Evolutionary conservation across 2,888 invertebrate species (phyloP).

Genomic region (Molorchus minor): DNA sequence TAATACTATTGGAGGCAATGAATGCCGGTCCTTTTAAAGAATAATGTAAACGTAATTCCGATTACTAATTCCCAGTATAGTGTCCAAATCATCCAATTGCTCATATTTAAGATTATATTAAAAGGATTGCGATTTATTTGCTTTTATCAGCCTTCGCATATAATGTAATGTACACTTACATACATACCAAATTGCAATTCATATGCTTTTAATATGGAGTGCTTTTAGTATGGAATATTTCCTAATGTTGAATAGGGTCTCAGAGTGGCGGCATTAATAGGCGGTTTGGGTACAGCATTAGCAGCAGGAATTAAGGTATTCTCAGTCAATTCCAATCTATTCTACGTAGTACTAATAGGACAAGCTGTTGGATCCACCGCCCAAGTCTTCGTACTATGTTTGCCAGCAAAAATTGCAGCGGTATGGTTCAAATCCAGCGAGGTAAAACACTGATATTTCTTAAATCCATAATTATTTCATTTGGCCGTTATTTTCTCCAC

Average conservation of each 20-base stretch:
- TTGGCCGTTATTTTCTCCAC: conserved; percentile 15
- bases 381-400: conserved; percentile 89
- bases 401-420: conserved; percentile 91
- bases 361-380: conserved; percentile 86
- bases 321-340: conserved; percentile 81
- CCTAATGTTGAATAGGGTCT: conserved; percentile 73
- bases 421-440: conserved; percentile 97
- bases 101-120: too few relatives aligned
- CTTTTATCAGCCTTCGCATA: too few relatives aligned
- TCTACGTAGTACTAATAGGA: conserved; percentile 85
- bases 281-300: conserved; percentile 82
- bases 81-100: too few relatives aligned
- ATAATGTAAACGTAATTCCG: too few relatives aligned
- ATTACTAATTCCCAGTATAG: too few relatives aligned
- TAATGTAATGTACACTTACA: too few relatives aligned
- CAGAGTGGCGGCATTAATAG: conserved; percentile 79
- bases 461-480: neutral
- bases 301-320: conserved; percentile 92
- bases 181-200: too few relatives aligned
- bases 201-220: too few relatives aligned
- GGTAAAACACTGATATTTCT: conserved; percentile 69
- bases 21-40: too few relatives aligned
- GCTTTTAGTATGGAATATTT: conserved; percentile 2
- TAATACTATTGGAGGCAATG: too few relatives aligned
- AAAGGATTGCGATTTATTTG: too few relatives aligned